Conservation (phyloP, 2,888 invertebrate species). For the Ormia ochracea region DNA sequence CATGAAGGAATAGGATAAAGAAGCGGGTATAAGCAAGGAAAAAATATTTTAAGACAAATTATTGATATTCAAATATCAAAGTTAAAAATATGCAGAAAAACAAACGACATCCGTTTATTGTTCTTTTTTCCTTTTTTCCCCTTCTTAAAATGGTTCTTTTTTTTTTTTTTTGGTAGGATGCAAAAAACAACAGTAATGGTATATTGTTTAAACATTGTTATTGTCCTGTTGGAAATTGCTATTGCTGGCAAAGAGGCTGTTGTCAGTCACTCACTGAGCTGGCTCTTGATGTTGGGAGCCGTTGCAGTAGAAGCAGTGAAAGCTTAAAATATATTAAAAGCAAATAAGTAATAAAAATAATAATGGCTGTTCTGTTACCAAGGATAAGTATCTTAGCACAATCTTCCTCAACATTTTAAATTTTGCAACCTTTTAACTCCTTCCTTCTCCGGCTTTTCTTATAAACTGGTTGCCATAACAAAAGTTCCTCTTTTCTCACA, state of each 20-base stretch:
- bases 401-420: slow-evolving; percentile 24
- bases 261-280: slow-evolving; percentile 31
- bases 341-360: slow-evolving; percentile 67
- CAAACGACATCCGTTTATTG: slow-evolving; percentile 56
- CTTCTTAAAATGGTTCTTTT: neutral
- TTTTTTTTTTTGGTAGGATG: neutral
- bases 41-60: slow-evolving; percentile 37
- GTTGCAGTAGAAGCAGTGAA: neutral
- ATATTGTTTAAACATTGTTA: slow-evolving; percentile 45
- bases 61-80: slow-evolving; percentile 62
- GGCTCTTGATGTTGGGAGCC: neutral
- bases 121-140: neutral
- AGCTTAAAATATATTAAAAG: slow-evolving; percentile 64
- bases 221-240: slow-evolving; percentile 13
- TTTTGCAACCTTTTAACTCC: slow-evolving; percentile 32
- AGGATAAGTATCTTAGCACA: slow-evolving; percentile 56
- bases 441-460: slow-evolving; percentile 1
- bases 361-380: slow-evolving; percentile 63
- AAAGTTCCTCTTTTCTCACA: slow-evolving; percentile 36
- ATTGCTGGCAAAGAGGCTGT: slow-evolving; percentile 3
- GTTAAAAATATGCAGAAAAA: slow-evolving; percentile 50
- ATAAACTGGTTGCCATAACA: slow-evolving; percentile 54
- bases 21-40: neutral
- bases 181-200: slow-evolving; percentile 47
- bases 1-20: neutral